Evolutionary conservation across 2,888 invertebrate genomes (phyloP).

Genomic region (Macrophya annulata): DNA sequence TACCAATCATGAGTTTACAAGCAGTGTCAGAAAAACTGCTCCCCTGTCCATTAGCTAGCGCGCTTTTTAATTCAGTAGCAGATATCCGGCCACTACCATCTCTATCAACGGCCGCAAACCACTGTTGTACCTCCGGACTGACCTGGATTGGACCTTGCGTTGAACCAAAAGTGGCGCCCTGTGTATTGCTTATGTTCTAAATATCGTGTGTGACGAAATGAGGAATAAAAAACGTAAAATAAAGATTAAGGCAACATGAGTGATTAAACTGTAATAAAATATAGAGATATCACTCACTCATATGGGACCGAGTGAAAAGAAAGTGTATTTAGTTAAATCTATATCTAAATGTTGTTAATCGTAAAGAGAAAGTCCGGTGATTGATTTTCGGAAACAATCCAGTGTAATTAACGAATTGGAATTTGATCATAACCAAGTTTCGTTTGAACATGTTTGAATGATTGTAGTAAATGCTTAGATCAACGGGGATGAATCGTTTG

Average conservation of each 20-base stretch:
- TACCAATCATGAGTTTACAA: constrained; percentile 93
- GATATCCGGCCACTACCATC: constrained; percentile 93
- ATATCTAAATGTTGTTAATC: background rate
- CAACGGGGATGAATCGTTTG: background rate
- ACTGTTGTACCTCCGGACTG: constrained; percentile 89
- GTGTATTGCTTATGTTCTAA: constrained; percentile 36
- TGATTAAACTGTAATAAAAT: background rate
- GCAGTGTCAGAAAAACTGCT: constrained; percentile 91
- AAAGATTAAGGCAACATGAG: background rate
- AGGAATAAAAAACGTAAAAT: background rate
- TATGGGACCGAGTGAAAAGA: background rate
- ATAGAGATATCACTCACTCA: background rate
- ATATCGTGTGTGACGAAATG: background rate
- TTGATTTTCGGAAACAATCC: background rate
- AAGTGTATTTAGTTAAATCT: background rate
- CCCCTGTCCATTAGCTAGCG: constrained; percentile 93
- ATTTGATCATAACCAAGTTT: constrained; percentile 17
- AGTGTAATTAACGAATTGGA: background rate
- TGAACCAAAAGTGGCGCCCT: constrained; percentile 48
- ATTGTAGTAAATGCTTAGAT: background rate
- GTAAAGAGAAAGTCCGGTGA: background rate
- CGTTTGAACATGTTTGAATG: background rate
- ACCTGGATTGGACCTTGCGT: constrained; percentile 69
- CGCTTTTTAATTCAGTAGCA: constrained; percentile 88
- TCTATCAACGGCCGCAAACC: constrained; percentile 92